phyloP scores from a whole-genome alignment of 2,888 invertebrate species.

The Troglohyphantes excavatus region DNA sequence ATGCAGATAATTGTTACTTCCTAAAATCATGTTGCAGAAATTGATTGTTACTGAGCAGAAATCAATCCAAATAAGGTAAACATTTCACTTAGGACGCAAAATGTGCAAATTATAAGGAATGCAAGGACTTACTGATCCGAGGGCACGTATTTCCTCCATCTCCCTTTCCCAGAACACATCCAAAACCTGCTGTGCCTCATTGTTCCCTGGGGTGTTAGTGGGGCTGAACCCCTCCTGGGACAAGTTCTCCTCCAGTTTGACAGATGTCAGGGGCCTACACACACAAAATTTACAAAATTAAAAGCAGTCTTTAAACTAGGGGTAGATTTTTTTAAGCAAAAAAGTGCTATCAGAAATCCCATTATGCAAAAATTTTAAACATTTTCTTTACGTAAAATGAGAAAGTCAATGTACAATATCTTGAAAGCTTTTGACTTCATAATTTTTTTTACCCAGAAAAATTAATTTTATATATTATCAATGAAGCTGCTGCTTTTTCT shows the following conservation, averaged over 20 bases:
- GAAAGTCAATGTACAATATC: no score
- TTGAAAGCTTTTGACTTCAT: no score
- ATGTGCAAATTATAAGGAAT: not conserved
- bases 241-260: conserved; percentile 16
- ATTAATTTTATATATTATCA: no score
- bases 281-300: not conserved
- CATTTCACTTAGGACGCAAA: no score
- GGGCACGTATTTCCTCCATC: conserved; percentile 90
- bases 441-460: no score
- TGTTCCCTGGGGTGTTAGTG: conserved; percentile 80
- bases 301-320: no score
- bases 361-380: no score
- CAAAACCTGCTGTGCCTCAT: conserved; percentile 88
- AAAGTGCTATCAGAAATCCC: no score
- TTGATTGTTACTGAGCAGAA: not conserved
- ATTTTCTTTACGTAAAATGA: no score
- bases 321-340: no score
- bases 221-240: conserved; percentile 72
- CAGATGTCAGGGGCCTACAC: not conserved
- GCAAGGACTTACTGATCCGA: conserved; percentile 87
- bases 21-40: no score
- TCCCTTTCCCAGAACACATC: conserved; percentile 92
- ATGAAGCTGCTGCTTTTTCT: no score
- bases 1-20: not conserved
- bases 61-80: not conserved